Percentiles rank a stretch among this genome's conserved stretches.
These are phyloP conservation scores for Odontocolon sp. DNA, from an alignment of 2,888 invertebrate genomes.

Conservation along the genomic window DNA sequence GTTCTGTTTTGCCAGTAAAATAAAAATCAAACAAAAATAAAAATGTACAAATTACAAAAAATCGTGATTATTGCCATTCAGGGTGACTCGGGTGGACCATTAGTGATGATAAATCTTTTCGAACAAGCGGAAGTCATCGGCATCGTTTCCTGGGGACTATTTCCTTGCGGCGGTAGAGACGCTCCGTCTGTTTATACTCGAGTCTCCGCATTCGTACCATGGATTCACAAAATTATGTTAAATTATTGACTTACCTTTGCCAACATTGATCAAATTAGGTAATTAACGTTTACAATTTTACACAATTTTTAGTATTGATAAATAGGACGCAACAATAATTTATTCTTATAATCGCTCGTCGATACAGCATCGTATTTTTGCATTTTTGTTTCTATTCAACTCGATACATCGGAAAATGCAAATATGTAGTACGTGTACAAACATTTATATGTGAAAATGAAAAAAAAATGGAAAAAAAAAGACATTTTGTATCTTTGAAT, in stretches of 20 bases:
- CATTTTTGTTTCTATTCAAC: slow-evolving; percentile 11
- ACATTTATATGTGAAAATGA: slow-evolving; percentile 29
- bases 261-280: not conserved
- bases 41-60: not conserved
- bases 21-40: slow-evolving; percentile 2
- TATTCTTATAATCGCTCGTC: slow-evolving; percentile 47
- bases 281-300: not conserved
- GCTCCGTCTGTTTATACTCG: slow-evolving; percentile 78
- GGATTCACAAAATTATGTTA: slow-evolving; percentile 71
- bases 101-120: slow-evolving; percentile 69
- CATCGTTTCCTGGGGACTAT: slow-evolving; percentile 79
- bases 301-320: slow-evolving; percentile 2
- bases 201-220: slow-evolving; percentile 75
- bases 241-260: slow-evolving; percentile 52
- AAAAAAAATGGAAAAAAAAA: slow-evolving; percentile 5
- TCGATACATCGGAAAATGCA: slow-evolving; percentile 44
- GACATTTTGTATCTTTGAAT: not conserved
- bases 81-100: slow-evolving; percentile 80
- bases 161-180: slow-evolving; percentile 75
- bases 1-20: slow-evolving; percentile 26
- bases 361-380: slow-evolving; percentile 26
- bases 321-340: slow-evolving; percentile 50
- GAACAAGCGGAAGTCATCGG: slow-evolving; percentile 74
- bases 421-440: slow-evolving; percentile 45
- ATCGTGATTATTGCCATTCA: slow-evolving; percentile 58